phyloP scores from a whole-genome alignment of 2,797 vertebrate genomes.

The Synaphobranchus kaupii region DNA sequence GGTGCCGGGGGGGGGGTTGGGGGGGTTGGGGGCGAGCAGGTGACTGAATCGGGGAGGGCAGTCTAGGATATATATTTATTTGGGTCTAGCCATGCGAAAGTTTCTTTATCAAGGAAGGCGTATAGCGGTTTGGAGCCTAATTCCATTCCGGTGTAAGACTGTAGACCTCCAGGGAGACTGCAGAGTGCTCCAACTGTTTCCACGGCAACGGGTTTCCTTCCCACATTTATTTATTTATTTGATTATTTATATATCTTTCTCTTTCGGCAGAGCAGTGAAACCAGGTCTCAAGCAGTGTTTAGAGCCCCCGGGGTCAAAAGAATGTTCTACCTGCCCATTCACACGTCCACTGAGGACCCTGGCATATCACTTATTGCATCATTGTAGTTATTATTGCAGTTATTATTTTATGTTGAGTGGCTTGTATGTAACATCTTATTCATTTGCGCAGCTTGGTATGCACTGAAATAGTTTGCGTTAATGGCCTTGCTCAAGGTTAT shows the following conservation, averaged over 20 bases:
- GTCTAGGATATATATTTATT: not conserved
- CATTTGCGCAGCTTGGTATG: not conserved
- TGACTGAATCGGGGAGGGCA: not conserved
- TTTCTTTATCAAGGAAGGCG: constrained; percentile 23
- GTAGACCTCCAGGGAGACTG: constrained; percentile 52
- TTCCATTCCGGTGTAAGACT: constrained; percentile 38
- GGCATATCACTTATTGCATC: not conserved
- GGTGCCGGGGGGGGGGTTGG: too few species aligned
- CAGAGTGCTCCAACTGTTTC: constrained; percentile 54
- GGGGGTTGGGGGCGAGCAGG: not conserved
- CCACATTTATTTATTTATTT: constrained; percentile 21
- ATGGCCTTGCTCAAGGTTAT: not conserved
- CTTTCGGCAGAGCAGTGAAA: constrained; percentile 45
- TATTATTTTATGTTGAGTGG: not conserved
- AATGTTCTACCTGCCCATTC: not conserved
- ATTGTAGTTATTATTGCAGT: not conserved
- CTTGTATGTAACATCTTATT: not conserved
- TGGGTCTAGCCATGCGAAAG: not conserved
- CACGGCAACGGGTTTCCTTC: constrained; percentile 60
- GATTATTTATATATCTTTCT: not conserved
- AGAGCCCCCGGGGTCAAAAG: constrained; percentile 45
- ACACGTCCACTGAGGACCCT: not conserved
- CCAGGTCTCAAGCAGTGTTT: constrained; percentile 48
- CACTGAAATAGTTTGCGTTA: not conserved
- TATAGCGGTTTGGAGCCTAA: constrained; percentile 34